Conservation (phyloP, 2,888 invertebrate genomes). For the Leptinotarsa tumamoca region DNA sequence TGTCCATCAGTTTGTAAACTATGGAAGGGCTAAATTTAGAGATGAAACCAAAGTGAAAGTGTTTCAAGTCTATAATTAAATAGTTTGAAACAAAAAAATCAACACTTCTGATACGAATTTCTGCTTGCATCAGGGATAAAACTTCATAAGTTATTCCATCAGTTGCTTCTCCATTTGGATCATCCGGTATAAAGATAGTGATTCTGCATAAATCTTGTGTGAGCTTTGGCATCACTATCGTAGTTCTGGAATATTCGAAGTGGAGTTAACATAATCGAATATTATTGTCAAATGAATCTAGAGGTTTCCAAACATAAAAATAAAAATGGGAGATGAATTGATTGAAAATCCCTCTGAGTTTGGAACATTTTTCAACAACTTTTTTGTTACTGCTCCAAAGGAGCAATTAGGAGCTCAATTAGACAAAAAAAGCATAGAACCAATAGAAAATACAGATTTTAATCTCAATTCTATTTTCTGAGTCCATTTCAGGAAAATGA, state of each 20-base stretch:
- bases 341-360: too few relatives aligned
- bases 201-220: conserved; percentile 66
- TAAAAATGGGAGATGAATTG: too few relatives aligned
- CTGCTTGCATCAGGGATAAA: conserved; percentile 48
- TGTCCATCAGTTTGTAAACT: conserved; percentile 46
- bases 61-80: conserved; percentile 47
- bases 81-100: conserved; percentile 50
- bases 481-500: too few relatives aligned
- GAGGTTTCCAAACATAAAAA: too few relatives aligned
- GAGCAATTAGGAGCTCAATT: too few relatives aligned
- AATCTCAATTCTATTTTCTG: too few relatives aligned
- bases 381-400: too few relatives aligned
- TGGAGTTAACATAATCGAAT: too few relatives aligned
- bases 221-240: conserved; percentile 66
- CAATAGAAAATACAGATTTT: too few relatives aligned
- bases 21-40: conserved; percentile 52
- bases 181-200: conserved; percentile 63
- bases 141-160: conserved; percentile 47
- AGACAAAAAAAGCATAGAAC: too few relatives aligned
- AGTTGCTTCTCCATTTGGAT: conserved; percentile 45
- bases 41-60: conserved; percentile 45
- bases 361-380: too few relatives aligned
- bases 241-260: conserved; percentile 30
- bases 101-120: conserved; percentile 44
- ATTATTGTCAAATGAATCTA: too few relatives aligned